Evolutionary conservation across 2,113 vertebrate species (phyloP), one percentile per base, ranked within the genome.

Genomic region (Dinomys branickii): DNA sequence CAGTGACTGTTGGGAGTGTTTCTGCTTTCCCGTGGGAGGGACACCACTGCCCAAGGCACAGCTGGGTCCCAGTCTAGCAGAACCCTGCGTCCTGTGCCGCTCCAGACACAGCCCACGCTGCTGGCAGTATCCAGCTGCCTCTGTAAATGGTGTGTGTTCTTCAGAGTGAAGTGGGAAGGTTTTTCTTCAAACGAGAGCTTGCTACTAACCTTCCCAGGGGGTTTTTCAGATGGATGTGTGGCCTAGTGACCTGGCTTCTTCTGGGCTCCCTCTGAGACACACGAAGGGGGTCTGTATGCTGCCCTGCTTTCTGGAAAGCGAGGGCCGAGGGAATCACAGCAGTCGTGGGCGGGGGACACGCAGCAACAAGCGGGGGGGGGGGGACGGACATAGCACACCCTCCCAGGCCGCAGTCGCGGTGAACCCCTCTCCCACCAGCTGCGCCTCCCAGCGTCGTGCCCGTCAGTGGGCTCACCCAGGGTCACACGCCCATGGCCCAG

Each of bases 91-190:
- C n/a, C 58, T 28, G 35, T 41, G 56, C 81, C 81, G 28, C n/a
- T 41, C 59, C 17, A 17, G 9, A 35, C 67, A 6, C 22, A 12
- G 54, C 22, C 13, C n/a, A 8, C 13, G 0, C 30, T 1, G 0
- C 26, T 16, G 63, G 65, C 10, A 28, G 20, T 47, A 12, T 67
- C 12, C 33, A 1, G 3, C 24, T 26, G 20, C 20, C 33, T 41
- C 54, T n/a, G 38, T 14, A 9, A 5, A 50, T n/a, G 35, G 41
- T 9, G 13, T 12, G 4, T 19, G 7, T 59, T 35, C 56, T 63
- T 33, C 28, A 5, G 8, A 52, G 33, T 50, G 73, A 58, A 91
- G 13, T 17, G 10, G 33, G 30, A 35, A 28, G 59, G 47, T 47
- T 22, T 52, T 33, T 24, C 82, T 73, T 84, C 90, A 50, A 19